A percentile compares a stretch with the other conserved stretches of the same genome.
Conservation (phyloP, 2,888 invertebrate species). For the Chloromyia formosa region DNA sequence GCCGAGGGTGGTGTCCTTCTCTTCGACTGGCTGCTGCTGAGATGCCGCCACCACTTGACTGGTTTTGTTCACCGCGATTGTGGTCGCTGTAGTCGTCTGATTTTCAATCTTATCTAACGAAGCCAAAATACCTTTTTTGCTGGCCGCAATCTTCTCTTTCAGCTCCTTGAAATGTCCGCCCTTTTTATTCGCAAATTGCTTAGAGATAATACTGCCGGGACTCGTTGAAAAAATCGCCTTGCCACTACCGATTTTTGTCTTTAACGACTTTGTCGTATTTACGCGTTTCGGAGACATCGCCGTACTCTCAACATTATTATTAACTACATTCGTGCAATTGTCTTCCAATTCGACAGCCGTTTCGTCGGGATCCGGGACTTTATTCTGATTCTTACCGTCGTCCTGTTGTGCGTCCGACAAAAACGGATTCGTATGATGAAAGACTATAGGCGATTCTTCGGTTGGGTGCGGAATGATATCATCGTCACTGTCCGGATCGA, state of each 20-base stretch:
- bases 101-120: constrained; percentile 69
- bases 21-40: background rate
- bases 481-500: constrained; percentile 6
- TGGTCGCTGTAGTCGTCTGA: constrained; percentile 58
- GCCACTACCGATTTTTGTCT: constrained; percentile 57
- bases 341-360: constrained; percentile 10
- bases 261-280: constrained; percentile 44
- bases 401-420: constrained; percentile 55
- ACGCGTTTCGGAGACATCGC: constrained; percentile 43
- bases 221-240: constrained; percentile 56
- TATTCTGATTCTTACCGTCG: constrained; percentile 37
- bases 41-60: background rate
- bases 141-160: constrained; percentile 67
- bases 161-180: constrained; percentile 68
- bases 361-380: background rate
- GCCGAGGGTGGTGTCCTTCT: background rate
- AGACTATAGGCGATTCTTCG: constrained; percentile 52
- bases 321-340: constrained; percentile 20
- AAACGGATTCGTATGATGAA: constrained; percentile 62
- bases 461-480: constrained; percentile 45
- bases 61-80: background rate
- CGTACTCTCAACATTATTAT: constrained; percentile 37
- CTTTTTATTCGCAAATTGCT: constrained; percentile 58
- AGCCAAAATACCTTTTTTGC: constrained; percentile 67
- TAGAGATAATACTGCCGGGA: constrained; percentile 55